A percentile compares a stretch with the other conserved stretches of the same genome.
Conservation (phyloP, 2,888 invertebrate species). For the Acanthacorydalis orientalis region DNA sequence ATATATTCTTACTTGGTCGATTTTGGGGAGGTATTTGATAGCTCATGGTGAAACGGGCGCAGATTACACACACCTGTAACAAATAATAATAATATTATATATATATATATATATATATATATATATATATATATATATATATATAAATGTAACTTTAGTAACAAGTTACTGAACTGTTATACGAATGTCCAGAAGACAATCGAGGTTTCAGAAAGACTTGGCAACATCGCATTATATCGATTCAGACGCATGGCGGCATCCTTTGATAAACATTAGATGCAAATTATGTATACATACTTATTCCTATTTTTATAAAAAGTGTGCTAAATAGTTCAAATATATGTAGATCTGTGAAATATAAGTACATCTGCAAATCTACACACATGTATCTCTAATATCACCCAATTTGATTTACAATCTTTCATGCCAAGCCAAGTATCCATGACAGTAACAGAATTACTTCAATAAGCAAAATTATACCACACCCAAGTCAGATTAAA, state of each 20-base stretch:
- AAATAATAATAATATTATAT: not conserved
- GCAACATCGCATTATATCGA: slow-evolving; percentile 4
- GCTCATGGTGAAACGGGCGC: slow-evolving; percentile 63
- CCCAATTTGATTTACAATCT: too few species aligned
- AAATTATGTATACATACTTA: not conserved
- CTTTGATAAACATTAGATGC: slow-evolving; percentile 4
- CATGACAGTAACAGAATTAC: not conserved
- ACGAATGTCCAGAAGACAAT: not conserved
- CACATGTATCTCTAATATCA: too few species aligned
- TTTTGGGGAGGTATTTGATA: slow-evolving; percentile 69
- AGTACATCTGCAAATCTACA: too few species aligned
- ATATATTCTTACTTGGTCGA: slow-evolving; percentile 59
- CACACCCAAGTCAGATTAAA: not conserved
- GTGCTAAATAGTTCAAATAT: too few species aligned
- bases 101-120: not conserved
- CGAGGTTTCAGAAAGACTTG: not conserved
- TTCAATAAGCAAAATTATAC: not conserved
- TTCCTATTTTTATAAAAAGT: too few species aligned
- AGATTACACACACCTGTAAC: slow-evolving; percentile 13
- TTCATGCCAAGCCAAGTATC: not conserved
- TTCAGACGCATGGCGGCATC: slow-evolving; percentile 6
- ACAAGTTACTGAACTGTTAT: too few species aligned
- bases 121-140: not conserved
- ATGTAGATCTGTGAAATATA: too few species aligned
- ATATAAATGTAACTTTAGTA: too few species aligned